Evolutionary conservation across 2,797 vertebrate species (phyloP).

Genomic region (Nyctalus aviator): DNA sequence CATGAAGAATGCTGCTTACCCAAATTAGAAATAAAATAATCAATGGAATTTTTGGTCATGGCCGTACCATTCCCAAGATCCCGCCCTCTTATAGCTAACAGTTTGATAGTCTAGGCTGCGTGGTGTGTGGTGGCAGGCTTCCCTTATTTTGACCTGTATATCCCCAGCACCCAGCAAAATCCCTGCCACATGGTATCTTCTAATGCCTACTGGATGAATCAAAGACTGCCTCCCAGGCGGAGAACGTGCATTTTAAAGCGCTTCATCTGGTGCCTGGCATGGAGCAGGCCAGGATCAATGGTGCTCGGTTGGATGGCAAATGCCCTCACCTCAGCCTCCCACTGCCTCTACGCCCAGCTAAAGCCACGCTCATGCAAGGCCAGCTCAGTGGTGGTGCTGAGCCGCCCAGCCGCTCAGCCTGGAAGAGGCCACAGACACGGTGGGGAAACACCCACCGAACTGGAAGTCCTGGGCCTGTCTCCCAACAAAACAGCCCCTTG

Average conservation of each 20-base stretch:
- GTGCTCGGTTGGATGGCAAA: background rate
- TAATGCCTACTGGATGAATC: background rate
- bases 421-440: accelerated
- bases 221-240: background rate
- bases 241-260: background rate
- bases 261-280: background rate
- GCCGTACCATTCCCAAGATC: background rate
- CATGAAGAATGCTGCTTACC: background rate
- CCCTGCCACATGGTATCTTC: background rate
- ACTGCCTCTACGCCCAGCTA: background rate
- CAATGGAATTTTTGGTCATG: background rate
- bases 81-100: background rate
- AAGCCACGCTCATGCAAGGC: background rate
- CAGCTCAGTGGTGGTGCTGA: accelerated
- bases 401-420: background rate
- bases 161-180: slow-evolving; percentile 4
- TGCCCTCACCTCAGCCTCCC: background rate
- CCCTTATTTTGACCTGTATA: background rate
- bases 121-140: background rate
- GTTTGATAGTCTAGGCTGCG: background rate
- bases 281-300: background rate
- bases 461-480: background rate
- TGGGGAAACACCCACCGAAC: background rate
- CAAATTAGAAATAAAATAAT: background rate
- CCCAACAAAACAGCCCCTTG: background rate